Conservation (phyloP, 2,888 invertebrate species). For the Agrotis ipsilon region DNA sequence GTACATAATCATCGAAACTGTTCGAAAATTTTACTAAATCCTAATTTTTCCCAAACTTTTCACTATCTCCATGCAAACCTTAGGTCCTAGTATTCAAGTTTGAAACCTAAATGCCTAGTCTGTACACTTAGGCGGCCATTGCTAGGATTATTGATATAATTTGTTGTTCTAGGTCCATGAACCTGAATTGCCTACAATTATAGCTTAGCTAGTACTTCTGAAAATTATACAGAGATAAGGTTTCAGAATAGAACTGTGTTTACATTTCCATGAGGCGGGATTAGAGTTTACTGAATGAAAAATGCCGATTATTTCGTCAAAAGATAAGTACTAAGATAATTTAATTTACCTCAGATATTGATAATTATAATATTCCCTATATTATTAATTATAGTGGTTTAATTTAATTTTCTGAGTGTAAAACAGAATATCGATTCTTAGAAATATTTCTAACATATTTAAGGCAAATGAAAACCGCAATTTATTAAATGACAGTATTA, state of each 20-base stretch:
- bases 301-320: neutral
- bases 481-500: neutral
- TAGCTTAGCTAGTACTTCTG: neutral
- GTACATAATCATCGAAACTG: neutral
- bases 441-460: neutral
- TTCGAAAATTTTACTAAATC: neutral
- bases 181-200: constrained; percentile 20
- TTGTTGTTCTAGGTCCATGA: constrained; percentile 28
- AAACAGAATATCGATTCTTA: no score
- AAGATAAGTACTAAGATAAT: no score
- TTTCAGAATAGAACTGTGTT: neutral
- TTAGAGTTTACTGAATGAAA: no score
- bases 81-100: constrained; percentile 9
- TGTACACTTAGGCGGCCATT: constrained; percentile 16
- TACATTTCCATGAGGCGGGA: neutral
- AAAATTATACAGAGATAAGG: neutral
- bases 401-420: no score
- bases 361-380: no score
- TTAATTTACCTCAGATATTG: no score
- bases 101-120: constrained; percentile 15
- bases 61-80: neutral
- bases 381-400: no score
- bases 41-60: neutral
- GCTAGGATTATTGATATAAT: constrained; percentile 46
- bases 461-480: no score